A percentile compares a stretch with the other conserved stretches of the same genome.
phyloP scores from a whole-genome alignment of 2,797 vertebrate species.

The Hypotaenidia okinawae region DNA sequence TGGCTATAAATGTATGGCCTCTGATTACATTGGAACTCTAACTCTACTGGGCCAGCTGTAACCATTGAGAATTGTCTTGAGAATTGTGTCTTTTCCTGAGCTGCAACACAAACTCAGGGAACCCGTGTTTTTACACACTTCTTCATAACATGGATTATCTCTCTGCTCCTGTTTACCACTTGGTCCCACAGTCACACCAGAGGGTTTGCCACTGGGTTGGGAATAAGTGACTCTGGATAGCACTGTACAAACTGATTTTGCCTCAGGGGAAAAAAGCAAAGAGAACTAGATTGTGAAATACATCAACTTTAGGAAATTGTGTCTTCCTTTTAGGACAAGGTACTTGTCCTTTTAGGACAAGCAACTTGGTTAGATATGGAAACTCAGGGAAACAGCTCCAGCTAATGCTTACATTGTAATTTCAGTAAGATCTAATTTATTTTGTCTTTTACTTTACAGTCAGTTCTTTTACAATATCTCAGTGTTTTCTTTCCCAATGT shows the following conservation, averaged over 20 bases:
- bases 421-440: neutral
- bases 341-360: neutral
- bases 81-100: neutral
- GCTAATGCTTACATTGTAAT: neutral
- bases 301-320: neutral
- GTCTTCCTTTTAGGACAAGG: neutral
- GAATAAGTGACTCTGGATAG: neutral
- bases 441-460: neutral
- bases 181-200: neutral
- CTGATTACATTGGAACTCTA: neutral
- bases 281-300: neutral
- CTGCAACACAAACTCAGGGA: neutral
- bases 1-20: neutral
- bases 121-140: neutral
- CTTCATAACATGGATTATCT: neutral
- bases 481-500: neutral
- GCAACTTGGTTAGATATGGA: neutral
- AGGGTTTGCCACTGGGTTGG: neutral
- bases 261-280: neutral
- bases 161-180: neutral
- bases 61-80: neutral
- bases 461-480: neutral
- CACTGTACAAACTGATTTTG: neutral
- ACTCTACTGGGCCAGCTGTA: neutral
- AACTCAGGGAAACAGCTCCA: neutral